Evolutionary conservation across 2,888 invertebrate genomes (phyloP), one percentile per base, ranked within the genome.

Genomic region (Erynnis tages): DNA sequence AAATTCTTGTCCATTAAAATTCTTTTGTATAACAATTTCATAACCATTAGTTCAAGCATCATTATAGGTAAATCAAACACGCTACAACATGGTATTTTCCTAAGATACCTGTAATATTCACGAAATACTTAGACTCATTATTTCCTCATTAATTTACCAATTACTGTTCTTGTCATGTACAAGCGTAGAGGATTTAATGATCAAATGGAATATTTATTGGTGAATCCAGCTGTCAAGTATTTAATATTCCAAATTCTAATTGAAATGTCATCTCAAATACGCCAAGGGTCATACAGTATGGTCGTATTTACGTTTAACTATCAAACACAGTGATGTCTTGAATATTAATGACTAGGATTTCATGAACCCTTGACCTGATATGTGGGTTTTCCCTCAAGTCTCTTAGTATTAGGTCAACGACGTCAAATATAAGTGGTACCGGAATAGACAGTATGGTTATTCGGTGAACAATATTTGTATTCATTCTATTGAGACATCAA

Each of bases 321-420:
- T 37, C 35, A 44, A 52, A 52, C 37, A 52, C 50, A 44, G 43
- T 16, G 35, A 44, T 43, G 43, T 37, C 35, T 44, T 52, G 43
- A 52, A 44, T 52, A 52, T 52, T 44, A 52, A 52, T 52, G 29
- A 25, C 25, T n/a, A 19, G 34, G 34, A 35, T 14, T 27, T 35
- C 29, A 35, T 44, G 27, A 50, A 35, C 35, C 35, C 43, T 44
- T 50, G 43, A 50, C 27, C 25, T 43, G 7, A 41, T 19, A 19
- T 27, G 32, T 29, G 35, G 35, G 49, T 25, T 43, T 50, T 35
- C 27, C 19, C 19, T n/a, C 35, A 4, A 14, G 10, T 1, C 25
- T 4, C 25, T 27, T 2, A 16, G 16, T 38, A 23, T 38, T 38
- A 13, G 23, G 11, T 38, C 23, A 35, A 38, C 38, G 13, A 38